These are phyloP conservation scores for Morone saxatilis DNA, from an alignment of 2,113 vertebrate genomes.

Conservation along the genomic window DNA sequence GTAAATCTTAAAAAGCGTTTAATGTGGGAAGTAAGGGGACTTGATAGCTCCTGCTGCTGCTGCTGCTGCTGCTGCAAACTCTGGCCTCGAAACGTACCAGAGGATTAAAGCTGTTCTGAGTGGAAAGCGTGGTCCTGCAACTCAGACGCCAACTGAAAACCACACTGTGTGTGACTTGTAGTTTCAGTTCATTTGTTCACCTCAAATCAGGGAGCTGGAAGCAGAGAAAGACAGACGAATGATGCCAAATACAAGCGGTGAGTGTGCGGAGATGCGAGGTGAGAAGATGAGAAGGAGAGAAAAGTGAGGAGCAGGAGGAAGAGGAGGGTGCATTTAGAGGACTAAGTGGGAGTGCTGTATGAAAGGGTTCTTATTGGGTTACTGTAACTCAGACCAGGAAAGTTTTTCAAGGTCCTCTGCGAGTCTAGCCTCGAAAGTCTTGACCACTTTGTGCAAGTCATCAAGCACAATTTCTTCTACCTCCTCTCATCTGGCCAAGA, in stretches of 20 bases:
- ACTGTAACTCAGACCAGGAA: constrained; percentile 86
- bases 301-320: constrained; percentile 35
- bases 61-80: constrained; percentile 5
- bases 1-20: not conserved
- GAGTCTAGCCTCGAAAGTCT: constrained; percentile 89
- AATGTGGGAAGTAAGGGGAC: not conserved
- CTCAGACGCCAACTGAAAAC: not conserved
- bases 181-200: not conserved
- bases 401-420: constrained; percentile 90
- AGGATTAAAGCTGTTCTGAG: not conserved
- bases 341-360: constrained; percentile 26
- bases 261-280: constrained; percentile 21
- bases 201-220: not conserved
- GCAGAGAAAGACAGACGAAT: not conserved
- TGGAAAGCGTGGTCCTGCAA: not conserved
- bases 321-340: constrained; percentile 2
- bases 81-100: not conserved
- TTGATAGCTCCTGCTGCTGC: constrained; percentile 1
- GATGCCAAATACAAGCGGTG: not conserved
- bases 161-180: not conserved
- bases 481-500: constrained; percentile 74
- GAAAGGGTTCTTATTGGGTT: constrained; percentile 72
- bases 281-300: constrained; percentile 22
- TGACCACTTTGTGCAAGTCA: constrained; percentile 87
- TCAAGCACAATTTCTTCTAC: constrained; percentile 82